phyloP scores from a whole-genome alignment of 2,888 invertebrate genomes.

The Oscheius onirici region DNA sequence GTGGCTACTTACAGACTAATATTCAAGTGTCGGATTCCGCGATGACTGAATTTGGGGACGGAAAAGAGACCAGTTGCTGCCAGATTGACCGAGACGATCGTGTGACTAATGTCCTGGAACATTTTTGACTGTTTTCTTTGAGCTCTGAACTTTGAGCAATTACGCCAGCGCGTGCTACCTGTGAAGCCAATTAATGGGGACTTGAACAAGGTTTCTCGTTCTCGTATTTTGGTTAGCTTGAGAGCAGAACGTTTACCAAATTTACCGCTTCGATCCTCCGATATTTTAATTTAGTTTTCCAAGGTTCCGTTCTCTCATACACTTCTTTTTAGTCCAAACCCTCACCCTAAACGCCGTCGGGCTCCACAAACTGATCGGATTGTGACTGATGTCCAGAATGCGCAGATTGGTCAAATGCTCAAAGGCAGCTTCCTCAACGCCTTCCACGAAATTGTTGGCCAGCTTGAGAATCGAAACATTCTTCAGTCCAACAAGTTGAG shows the following conservation, averaged over 20 bases:
- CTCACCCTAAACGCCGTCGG: slow-evolving; percentile 65
- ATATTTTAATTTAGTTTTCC: slow-evolving; percentile 17
- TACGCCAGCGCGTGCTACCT: too few relatives aligned
- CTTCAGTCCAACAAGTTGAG: slow-evolving; percentile 49
- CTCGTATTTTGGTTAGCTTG: too few relatives aligned
- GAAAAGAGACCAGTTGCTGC: slow-evolving; percentile 69
- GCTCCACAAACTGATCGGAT: slow-evolving; percentile 70
- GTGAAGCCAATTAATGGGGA: too few relatives aligned
- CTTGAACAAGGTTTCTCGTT: too few relatives aligned
- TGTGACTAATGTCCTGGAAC: slow-evolving; percentile 57
- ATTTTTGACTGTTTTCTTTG: too few relatives aligned
- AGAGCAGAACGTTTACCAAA: too few relatives aligned
- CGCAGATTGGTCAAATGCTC: slow-evolving; percentile 55
- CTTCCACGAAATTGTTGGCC: slow-evolving; percentile 60
- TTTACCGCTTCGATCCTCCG: too few relatives aligned
- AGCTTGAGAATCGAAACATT: slow-evolving; percentile 58
- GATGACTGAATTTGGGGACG: slow-evolving; percentile 61
- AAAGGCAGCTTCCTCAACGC: slow-evolving; percentile 68
- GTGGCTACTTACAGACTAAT: slow-evolving; percentile 58
- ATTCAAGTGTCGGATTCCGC: slow-evolving; percentile 60
- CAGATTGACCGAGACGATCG: slow-evolving; percentile 61
- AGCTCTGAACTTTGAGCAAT: too few relatives aligned
- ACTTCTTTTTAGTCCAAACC: too few relatives aligned
- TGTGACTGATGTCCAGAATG: slow-evolving; percentile 64
- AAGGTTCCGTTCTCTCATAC: not conserved